Base-by-base conservation (phyloP, 2,888 invertebrate species). In the Agrotis clavis region DNA sequence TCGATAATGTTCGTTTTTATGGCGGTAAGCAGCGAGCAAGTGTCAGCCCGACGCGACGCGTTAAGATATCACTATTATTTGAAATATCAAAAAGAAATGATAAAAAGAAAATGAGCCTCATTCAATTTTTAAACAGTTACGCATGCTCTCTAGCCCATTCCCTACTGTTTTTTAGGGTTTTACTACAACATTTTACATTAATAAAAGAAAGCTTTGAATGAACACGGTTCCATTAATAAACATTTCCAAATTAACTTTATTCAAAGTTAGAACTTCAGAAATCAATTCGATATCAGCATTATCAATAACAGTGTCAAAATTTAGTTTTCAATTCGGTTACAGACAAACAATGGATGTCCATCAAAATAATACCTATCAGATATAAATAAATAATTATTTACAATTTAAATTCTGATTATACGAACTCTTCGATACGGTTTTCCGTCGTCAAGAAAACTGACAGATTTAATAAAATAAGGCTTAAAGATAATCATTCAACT, bases 401-500 rank as follows among this genome's bases (percentile, higher is more conserved):
- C 41, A 41, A 11, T 6, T 0, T 1, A 35, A 35, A 41, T 41
- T 9, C 41, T 41, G 41, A 41, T 11, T 45, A 25, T 4, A 56
- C 9, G 14, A 67, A 67, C 21, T 61, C 4, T n/a, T 72, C 30
- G 6, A 66, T 50, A 50, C 18, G 9, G 14, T 74, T 73, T 30
- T 45, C n/a, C 9, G 13, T 54, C n/a, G 1, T 35, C 19, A 45
- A 61, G 16, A 48, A 16, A 67, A 74, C 65, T 41, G 45, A 25
- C 61, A 61, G 56, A 50, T n/a, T n/a, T n/a, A n/a, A n/a, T 41
- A 63, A 41, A 65, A 74, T 60, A 57, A 62, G 41, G 14, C 14
- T 14, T 3, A 5, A 47, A 18, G 25, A 62, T 25, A 67, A 35
- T 4, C 9, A 35, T 47, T 76, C 18, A 18, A 63, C 25, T 25